Percentiles rank a stretch among this genome's conserved stretches.
Evolutionary conservation across 2,888 invertebrate species (phyloP).

Genomic region (Orchesella flavescens): DNA sequence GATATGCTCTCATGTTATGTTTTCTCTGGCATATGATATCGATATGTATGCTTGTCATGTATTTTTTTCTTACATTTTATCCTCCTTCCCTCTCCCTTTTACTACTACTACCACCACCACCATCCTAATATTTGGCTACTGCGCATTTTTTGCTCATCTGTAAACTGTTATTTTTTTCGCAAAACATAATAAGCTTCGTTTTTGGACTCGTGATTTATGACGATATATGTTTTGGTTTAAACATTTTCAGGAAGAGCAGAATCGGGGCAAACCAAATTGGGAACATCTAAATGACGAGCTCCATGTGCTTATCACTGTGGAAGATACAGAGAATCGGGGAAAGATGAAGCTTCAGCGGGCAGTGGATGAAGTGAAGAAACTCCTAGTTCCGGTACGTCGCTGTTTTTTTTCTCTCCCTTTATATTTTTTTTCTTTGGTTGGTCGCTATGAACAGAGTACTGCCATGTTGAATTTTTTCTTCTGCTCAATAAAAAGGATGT

Average conservation of each 20-base stretch:
- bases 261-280: conserved; percentile 99
- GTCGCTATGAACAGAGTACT: neutral
- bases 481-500: neutral
- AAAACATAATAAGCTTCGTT: conserved; percentile 44
- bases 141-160: conserved; percentile 47
- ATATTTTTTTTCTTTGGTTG: neutral
- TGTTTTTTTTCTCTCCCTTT: conserved; percentile 18
- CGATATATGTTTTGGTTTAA: conserved; percentile 61
- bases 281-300: conserved; percentile 99
- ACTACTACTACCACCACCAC: no score
- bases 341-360: conserved; percentile 95
- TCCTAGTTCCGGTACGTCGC: conserved; percentile 89
- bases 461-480: conserved; percentile 19
- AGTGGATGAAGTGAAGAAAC: conserved; percentile 97
- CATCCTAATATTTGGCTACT: neutral
- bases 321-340: conserved; percentile 98
- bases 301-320: conserved; percentile 98
- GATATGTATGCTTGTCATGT: conserved; percentile 44
- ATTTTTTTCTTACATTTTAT: conserved; percentile 32
- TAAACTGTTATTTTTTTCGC: conserved; percentile 58
- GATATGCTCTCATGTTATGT: neutral
- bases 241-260: conserved; percentile 92
- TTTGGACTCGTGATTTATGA: conserved; percentile 67
- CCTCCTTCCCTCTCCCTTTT: conserved; percentile 5
- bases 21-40: conserved; percentile 40